Base-by-base conservation (phyloP, 64 coral and sea anemone genomes). In the Trachythela sp. region DNA sequence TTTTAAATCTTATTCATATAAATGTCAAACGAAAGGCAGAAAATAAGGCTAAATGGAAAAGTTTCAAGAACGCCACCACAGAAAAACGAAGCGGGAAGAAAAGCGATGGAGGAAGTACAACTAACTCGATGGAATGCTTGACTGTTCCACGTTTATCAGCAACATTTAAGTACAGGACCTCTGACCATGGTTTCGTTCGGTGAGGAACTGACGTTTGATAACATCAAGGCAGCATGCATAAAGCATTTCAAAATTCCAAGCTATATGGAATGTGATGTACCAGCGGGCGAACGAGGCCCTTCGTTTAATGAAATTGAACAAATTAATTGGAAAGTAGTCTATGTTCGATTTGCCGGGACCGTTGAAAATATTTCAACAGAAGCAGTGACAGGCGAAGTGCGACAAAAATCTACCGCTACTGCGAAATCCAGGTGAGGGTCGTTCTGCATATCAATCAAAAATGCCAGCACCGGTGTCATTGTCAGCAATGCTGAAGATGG, bases 221-320 rank as follows among this genome's bases (percentile, higher is more conserved):
- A 89, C 68, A 87, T 92, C 27, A 95, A 95, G 83, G 70, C n/a
- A 39, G 90, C 90, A 40, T 95, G 90, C 58, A 95, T 89, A 87
- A 83, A 89, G 51, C 94, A 92, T 38, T 92, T 94, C 31, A 77
- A 83, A 2, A 87, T 92, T n/a, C n/a, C n/a, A n/a, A n/a, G n/a
- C n/a, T n/a, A n/a, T n/a, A n/a, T n/a, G n/a, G n/a, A n/a, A n/a
- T 94, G 92, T 37, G 92, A 93, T 80, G 14, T 72, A 27, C 26
- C 29, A 31, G 68, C 68, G 0, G 68, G 68, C 11, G 68, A 72
- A 72, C 68, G 68, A 31, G 68, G 68, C 24, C 68, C 68, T 31
- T 72, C n/a, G 3, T 72, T 31, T 35, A 31, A 14, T 2, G 68
- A 72, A 31, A 72, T 72, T 35, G 68, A 10, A 11, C 68, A 72